Conservation (phyloP, 2,797 vertebrate genomes). For the Ambastaia sidthimunki region DNA sequence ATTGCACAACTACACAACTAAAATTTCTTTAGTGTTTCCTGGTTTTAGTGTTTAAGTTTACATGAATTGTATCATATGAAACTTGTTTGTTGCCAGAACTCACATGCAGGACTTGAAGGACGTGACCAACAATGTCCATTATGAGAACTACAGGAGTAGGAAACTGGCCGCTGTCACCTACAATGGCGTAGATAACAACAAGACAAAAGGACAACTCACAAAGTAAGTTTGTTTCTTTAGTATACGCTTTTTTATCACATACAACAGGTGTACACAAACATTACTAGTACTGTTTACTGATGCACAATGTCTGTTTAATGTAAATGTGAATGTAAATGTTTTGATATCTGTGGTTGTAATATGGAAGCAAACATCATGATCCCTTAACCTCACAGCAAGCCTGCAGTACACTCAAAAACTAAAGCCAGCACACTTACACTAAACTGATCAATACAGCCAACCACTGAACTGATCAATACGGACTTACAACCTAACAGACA, state of each 20-base stretch:
- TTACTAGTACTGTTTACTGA: background rate
- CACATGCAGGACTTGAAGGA: constrained; percentile 98
- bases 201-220: constrained; percentile 90
- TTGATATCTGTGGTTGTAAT: constrained; percentile 3
- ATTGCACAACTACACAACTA: background rate
- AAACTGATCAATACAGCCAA: too few relatives aligned
- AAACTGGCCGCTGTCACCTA: constrained; percentile 95
- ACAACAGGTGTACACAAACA: background rate
- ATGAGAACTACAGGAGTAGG: constrained; percentile 95
- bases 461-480: too few relatives aligned
- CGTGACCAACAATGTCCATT: constrained; percentile 96
- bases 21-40: background rate
- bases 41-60: background rate
- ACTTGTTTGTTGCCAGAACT: constrained; percentile 77
- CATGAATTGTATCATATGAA: background rate
- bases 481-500: background rate
- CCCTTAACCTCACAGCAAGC: constrained; percentile 1
- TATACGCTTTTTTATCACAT: background rate
- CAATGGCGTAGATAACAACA: constrained; percentile 92
- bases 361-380: background rate
- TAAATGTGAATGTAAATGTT: background rate
- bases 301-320: background rate
- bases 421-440: background rate
- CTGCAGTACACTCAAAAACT: constrained; percentile 6
- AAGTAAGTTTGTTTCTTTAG: constrained; percentile 80